Base-by-base conservation (phyloP, 2,797 vertebrate species). In the Gymnopithys bicolor region DNA sequence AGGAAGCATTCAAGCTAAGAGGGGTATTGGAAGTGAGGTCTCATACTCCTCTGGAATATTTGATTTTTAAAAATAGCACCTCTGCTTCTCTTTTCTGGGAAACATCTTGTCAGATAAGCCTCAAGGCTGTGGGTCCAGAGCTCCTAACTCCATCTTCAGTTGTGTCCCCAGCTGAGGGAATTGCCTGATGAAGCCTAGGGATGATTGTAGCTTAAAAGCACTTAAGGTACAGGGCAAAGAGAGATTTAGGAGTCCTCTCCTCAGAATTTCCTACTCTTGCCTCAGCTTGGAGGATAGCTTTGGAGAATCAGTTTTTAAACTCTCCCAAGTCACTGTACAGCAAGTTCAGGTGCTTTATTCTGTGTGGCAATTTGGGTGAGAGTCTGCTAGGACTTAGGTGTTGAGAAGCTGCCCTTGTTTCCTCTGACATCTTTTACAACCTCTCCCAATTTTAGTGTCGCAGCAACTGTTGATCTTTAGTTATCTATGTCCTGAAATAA, bases 11-110 rank as follows among this genome's bases (percentile, higher is more conserved):
- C 32, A 51, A 3, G 43, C 18, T 52, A 51, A 37, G 27, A 78
- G 5, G 3, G 2, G 2, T 48, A 23, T 56, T 67, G 5, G 2
- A 17, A 59, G 1, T 52, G 24, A 76, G 5, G 8, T 19, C 24
- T 67, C 21, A 11, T 17, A 37, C 14, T 69, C 17, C 60, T 60
- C 28, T 52, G 13, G n/a, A 93, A 82, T n/a, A 52, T 41, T 4
- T 69, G 24, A 27, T 2, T 58, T 43, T 52, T 30, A 25, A 49
- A 75, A 52, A 74, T 22, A 59, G 0, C 14, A 49, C 6, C 5
- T 51, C 7, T 33, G 62, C 18, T 55, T 90, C 33, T 67, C 21
- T 43, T 75, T 76, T 12, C 18, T 37, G 30, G 82, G 58, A 81
- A 90, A 55, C 9, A 18, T 3, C 43, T 51, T 71, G 51, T 27